Percentiles rank a stretch among this genome's conserved stretches.
Evolutionary conservation across 2,888 invertebrate genomes (phyloP).

Genomic region (Nephrotoma appendiculata): DNA sequence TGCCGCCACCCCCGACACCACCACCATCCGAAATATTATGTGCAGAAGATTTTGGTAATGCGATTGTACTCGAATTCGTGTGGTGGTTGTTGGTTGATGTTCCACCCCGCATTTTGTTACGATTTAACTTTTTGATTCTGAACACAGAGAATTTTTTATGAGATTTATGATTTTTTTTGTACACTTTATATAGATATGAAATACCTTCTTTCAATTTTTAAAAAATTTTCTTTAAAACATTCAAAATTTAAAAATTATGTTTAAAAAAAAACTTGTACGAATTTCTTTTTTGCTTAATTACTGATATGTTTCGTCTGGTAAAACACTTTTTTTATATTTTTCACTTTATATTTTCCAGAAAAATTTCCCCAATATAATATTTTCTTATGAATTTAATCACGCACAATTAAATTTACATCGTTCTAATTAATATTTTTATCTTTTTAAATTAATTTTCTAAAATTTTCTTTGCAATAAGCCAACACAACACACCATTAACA

Average conservation of each 20-base stretch:
- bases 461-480: background rate
- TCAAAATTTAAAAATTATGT: background rate
- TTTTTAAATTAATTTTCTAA: background rate
- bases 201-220: background rate
- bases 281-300: background rate
- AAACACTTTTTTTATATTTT: background rate
- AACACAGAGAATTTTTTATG: background rate
- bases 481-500: background rate
- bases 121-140: background rate
- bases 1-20: conserved; percentile 21
- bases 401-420: background rate
- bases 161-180: background rate
- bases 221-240: background rate
- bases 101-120: background rate
- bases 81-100: background rate
- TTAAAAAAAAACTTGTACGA: background rate
- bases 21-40: conserved; percentile 27
- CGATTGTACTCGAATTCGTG: conserved; percentile 21
- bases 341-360: background rate
- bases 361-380: background rate
- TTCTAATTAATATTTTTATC: background rate
- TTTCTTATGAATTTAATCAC: background rate
- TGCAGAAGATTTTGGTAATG: conserved; percentile 32
- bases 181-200: background rate
- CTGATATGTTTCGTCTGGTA: background rate